Evolutionary conservation across 2,113 vertebrate species (phyloP).

Genomic region (Seriola rivoliana): DNA sequence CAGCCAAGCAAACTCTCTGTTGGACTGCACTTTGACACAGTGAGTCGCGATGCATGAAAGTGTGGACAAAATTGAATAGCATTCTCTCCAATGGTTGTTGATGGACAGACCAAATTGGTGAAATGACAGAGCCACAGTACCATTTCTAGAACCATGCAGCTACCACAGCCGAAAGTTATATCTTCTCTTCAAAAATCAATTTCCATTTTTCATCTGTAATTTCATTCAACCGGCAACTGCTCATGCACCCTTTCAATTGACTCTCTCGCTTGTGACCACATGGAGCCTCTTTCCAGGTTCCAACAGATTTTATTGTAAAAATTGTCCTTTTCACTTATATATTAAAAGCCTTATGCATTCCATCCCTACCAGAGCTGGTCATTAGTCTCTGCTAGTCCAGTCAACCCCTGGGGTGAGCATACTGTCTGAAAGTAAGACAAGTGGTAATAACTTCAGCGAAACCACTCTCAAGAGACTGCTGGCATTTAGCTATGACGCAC

Average conservation of each 20-base stretch:
- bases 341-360: constrained; percentile 11
- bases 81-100: background rate
- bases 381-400: constrained; percentile 56
- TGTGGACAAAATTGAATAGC: background rate
- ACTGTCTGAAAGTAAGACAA: constrained; percentile 42
- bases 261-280: background rate
- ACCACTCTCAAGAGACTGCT: constrained; percentile 65
- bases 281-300: background rate
- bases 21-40: background rate
- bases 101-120: no score
- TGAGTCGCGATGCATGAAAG: background rate
- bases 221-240: background rate
- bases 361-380: constrained; percentile 45
- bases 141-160: background rate
- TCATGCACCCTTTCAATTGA: background rate
- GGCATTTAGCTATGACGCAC: constrained; percentile 82
- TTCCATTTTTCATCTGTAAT: background rate
- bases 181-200: no score
- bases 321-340: constrained; percentile 25
- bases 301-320: constrained; percentile 15
- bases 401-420: constrained; percentile 35
- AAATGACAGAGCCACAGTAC: background rate
- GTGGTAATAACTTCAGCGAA: constrained; percentile 54
- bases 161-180: no score
- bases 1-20: background rate